Conservation (phyloP, 1,140 invertebrate species). For the Formica exsecta region DNA sequence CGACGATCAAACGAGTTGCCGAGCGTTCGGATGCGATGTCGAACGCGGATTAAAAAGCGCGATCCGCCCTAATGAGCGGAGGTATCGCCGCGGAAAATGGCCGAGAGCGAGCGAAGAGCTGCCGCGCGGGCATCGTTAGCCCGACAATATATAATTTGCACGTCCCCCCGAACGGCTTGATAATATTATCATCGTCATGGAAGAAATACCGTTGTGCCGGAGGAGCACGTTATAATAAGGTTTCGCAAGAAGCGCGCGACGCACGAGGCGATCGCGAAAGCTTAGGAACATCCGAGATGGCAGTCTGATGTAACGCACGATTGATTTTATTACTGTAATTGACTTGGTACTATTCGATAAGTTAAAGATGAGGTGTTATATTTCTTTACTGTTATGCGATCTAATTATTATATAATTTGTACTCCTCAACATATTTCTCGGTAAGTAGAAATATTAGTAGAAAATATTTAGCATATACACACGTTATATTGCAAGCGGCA, state of each 20-base stretch:
- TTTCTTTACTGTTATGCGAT: constrained; percentile 15
- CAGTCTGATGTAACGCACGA: constrained; percentile 37
- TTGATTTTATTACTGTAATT: constrained; percentile 43
- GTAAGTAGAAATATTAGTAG: not conserved
- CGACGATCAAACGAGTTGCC: constrained; percentile 47
- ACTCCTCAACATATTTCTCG: constrained; percentile 3
- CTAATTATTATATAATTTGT: constrained; percentile 36
- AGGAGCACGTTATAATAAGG: constrained; percentile 44
- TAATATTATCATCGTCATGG: constrained; percentile 57
- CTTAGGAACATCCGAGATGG: constrained; percentile 28
- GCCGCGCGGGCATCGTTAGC: constrained; percentile 44
- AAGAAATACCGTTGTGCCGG: constrained; percentile 47
- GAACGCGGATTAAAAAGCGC: constrained; percentile 60
- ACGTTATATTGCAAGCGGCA: not conserved
- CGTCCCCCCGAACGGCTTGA: constrained; percentile 39
- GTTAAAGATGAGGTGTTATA: constrained; percentile 34
- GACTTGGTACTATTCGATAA: not conserved
- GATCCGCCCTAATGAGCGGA: constrained; percentile 68
- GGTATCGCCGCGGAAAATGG: constrained; percentile 62
- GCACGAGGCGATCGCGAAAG: constrained; percentile 8
- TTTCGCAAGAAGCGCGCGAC: not conserved
- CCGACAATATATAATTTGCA: constrained; percentile 60
- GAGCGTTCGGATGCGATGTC: constrained; percentile 60
- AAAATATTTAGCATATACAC: not conserved
- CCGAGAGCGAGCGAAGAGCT: constrained; percentile 46